These are phyloP conservation scores for Trissolcus japonicus DNA, from an alignment of 2,888 invertebrate species.

Conservation along the genomic window DNA sequence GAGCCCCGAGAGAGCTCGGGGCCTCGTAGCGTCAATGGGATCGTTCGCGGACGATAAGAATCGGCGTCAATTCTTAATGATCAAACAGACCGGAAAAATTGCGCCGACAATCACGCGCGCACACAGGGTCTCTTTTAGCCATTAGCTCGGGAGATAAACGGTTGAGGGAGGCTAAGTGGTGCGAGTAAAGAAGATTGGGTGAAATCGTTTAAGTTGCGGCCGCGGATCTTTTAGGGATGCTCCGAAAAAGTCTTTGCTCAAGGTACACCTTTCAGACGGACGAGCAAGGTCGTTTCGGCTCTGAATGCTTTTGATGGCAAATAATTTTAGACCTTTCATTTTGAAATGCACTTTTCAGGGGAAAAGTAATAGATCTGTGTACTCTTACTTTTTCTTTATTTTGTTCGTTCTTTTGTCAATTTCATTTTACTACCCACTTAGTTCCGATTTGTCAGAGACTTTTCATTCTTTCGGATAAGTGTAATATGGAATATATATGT, in stretches of 20 bases:
- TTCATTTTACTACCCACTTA: too few species aligned
- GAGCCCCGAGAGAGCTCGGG: slow-evolving; percentile 7
- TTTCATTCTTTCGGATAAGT: too few species aligned
- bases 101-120: not conserved
- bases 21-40: slow-evolving; percentile 13
- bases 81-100: slow-evolving; percentile 31
- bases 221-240: slow-evolving; percentile 4
- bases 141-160: slow-evolving; percentile 26
- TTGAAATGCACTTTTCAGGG: too few species aligned
- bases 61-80: slow-evolving; percentile 33
- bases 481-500: too few species aligned
- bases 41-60: slow-evolving; percentile 20
- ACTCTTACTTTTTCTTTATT: not conserved
- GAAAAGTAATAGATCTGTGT: not conserved
- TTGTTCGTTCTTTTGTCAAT: too few species aligned
- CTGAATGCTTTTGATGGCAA: too few species aligned
- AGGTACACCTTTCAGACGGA: too few species aligned
- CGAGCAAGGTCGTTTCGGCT: too few species aligned
- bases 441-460: too few species aligned
- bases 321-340: too few species aligned
- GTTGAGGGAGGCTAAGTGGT: slow-evolving; percentile 19
- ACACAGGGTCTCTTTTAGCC: not conserved
- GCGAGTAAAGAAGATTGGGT: slow-evolving; percentile 5
- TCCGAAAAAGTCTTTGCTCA: too few species aligned
- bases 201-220: slow-evolving; percentile 19